Conservation (phyloP, 2,797 vertebrate genomes). For the Leptodactylus fallax region DNA sequence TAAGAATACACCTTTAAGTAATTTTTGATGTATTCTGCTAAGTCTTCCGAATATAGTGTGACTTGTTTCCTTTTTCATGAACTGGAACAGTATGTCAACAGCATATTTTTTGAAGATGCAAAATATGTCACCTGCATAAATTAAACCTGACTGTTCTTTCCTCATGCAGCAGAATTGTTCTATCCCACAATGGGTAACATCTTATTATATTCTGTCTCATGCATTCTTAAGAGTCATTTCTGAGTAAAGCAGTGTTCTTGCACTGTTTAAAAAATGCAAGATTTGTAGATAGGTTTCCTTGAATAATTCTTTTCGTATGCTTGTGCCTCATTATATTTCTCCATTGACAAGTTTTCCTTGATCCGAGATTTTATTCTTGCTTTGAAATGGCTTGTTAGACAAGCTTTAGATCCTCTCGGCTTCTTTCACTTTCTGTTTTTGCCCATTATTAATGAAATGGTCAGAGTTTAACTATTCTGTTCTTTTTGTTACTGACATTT, state of each 20-base stretch:
- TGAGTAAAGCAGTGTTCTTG: background rate
- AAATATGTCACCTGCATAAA: background rate
- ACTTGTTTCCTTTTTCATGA: background rate
- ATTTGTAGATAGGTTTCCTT: constrained; percentile 67
- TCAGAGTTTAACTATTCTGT: constrained; percentile 66
- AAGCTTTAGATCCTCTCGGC: constrained; percentile 68
- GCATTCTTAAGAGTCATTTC: constrained; percentile 15
- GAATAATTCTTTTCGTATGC: constrained; percentile 69
- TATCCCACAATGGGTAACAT: background rate
- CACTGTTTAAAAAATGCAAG: constrained; percentile 66
- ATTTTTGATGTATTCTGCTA: background rate
- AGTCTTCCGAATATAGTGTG: background rate
- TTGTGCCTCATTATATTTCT: constrained; percentile 70
- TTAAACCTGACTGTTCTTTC: background rate
- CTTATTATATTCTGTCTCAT: constrained; percentile 31
- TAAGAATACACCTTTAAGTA: background rate
- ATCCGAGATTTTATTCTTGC: constrained; percentile 70
- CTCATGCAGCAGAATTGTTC: background rate
- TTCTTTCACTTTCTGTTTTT: constrained; percentile 63
- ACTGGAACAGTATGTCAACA: background rate
- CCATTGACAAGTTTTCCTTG: constrained; percentile 71
- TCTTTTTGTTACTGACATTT: constrained; percentile 55
- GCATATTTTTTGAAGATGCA: background rate
- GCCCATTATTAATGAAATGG: constrained; percentile 67
- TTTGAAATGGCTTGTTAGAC: constrained; percentile 74